Percentiles rank a stretch among this genome's conserved stretches.
Evolutionary conservation across 2,797 vertebrate species (phyloP).

Genomic region (Melanotaenia boesemani): DNA sequence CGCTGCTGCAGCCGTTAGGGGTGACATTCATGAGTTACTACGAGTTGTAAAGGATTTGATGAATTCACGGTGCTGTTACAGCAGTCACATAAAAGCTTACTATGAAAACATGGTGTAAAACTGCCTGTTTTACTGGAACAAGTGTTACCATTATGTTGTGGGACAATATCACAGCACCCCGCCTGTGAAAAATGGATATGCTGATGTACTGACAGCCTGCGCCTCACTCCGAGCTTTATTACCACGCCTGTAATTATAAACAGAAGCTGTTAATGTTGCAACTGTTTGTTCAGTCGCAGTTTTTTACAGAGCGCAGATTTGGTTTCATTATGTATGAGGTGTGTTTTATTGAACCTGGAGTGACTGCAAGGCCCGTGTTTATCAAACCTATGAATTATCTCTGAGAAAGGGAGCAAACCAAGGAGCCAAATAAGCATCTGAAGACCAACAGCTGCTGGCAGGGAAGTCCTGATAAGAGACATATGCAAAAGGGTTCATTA

Average conservation of each 20-base stretch:
- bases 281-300: constrained; percentile 47
- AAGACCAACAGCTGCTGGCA: not conserved
- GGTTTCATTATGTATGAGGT: constrained; percentile 6
- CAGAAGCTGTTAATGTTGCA: constrained; percentile 46
- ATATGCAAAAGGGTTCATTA: not conserved
- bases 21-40: constrained; percentile 50
- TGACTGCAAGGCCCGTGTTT: not conserved
- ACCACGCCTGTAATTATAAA: constrained; percentile 32
- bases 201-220: constrained; percentile 51
- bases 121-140: constrained; percentile 71
- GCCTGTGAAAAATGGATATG: constrained; percentile 46
- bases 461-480: too few species aligned
- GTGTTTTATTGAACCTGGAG: constrained; percentile 3
- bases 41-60: constrained; percentile 64
- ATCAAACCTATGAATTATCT: not conserved
- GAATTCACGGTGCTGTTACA: constrained; percentile 68
- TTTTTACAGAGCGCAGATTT: constrained; percentile 41
- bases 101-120: constrained; percentile 77
- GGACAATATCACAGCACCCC: constrained; percentile 23
- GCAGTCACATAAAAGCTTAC: constrained; percentile 74
- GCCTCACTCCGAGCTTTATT: constrained; percentile 38
- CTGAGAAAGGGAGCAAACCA: not conserved
- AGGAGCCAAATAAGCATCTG: not conserved
- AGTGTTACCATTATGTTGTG: constrained; percentile 66
- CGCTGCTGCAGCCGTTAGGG: constrained; percentile 60